These are phyloP conservation scores for Polypedilum vanderplanki DNA, from an alignment of 1,140 invertebrate genomes.

Conservation along the genomic window DNA sequence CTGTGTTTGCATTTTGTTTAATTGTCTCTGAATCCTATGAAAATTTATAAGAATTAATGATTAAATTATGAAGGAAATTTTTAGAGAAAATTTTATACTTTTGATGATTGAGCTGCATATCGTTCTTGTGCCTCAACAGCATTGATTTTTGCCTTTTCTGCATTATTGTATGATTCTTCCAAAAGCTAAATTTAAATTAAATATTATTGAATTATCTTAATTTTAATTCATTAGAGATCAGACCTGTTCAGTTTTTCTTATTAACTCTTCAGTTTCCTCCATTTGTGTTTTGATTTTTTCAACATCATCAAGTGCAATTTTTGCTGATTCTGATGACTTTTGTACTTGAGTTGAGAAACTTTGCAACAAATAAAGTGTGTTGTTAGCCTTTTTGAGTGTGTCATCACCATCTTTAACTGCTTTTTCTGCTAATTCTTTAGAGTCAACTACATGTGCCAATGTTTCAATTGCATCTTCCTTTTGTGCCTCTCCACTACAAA, in stretches of 20 bases:
- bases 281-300: conserved; percentile 61
- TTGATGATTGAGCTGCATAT: conserved; percentile 62
- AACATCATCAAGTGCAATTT: conserved; percentile 65
- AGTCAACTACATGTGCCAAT: conserved; percentile 57
- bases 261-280: conserved; percentile 47
- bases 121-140: conserved; percentile 70
- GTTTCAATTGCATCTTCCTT: conserved; percentile 45
- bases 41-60: conserved; percentile 15
- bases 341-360: conserved; percentile 87
- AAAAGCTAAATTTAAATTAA: conserved; percentile 47
- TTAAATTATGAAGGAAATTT: conserved; percentile 29
- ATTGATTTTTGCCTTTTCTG: conserved; percentile 63
- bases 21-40: conserved; percentile 64
- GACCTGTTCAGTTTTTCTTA: conserved; percentile 56
- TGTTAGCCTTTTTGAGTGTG: conserved; percentile 77
- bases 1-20: conserved; percentile 63
- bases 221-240: background rate
- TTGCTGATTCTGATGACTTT: conserved; percentile 64
- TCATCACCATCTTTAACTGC: conserved; percentile 77
- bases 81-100: conserved; percentile 50
- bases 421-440: conserved; percentile 65
- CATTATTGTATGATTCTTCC: conserved; percentile 67
- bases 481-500: conserved; percentile 39
- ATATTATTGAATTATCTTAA: background rate
- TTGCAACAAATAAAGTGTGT: conserved; percentile 70